Evolutionary conservation across 1,140 invertebrate species (phyloP), one percentile per base, ranked within the genome.

Genomic region (Plutomurus gul): DNA sequence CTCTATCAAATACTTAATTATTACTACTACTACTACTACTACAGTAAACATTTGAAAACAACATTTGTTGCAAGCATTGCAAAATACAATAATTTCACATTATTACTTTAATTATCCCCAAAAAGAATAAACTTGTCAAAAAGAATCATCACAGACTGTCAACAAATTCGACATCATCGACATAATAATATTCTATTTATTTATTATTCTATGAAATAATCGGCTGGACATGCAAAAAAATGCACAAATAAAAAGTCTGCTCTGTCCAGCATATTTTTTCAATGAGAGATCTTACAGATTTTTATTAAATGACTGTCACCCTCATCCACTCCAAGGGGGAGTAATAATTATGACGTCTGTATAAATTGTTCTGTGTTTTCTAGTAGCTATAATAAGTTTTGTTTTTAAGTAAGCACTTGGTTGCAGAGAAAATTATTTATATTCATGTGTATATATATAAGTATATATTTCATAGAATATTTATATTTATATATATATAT

Each of bases 71-170:
- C 47, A 51, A 51, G 47, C 47, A 22, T 51, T 51, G 47, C 47
- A 51, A 51, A 51, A 22, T 65, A 65, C 56, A 65, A 65, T 33
- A 16, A 65, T n/a, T 65, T n/a, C n/a, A n/a, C n/a, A n/a, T n/a
- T n/a, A n/a, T n/a, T n/a, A n/a, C n/a, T 51, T 51, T 3, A 51
- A 65, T 13, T 65, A 33, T 65, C 56, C 25, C 27, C 27, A 30
- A 33, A 65, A 65, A 30, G 22, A 30, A 60, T 65, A 65, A 65
- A 30, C 27, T 10, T n/a, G 18, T 65, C 56, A 27, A 65, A 65
- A 65, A 56, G 56, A 36, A 65, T 65, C 27, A 65, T 65, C 56
- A 65, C 56, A 65, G 56, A 30, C 25, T 65, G 56, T 65, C 39
- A 13, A 13, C 56, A 65, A 65, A 65, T 30, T 65, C 27, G 56